Evolutionary conservation across 2,113 vertebrate genomes (phyloP).

Genomic region (Talpa occidentalis): DNA sequence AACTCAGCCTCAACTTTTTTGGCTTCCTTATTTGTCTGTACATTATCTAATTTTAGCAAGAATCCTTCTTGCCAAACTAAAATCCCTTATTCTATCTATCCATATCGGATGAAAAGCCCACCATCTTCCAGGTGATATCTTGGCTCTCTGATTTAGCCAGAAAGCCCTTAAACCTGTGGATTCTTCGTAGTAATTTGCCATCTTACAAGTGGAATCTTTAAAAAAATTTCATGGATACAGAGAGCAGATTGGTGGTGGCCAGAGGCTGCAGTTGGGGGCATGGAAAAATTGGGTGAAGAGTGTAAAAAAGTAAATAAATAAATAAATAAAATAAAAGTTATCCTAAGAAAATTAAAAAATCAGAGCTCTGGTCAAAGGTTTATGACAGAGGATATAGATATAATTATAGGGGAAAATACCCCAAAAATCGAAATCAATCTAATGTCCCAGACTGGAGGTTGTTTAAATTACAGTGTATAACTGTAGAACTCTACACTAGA

Average conservation of each 20-base stretch:
- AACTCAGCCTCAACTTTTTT: no score
- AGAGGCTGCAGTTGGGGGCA: neutral
- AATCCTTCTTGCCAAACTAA: no score
- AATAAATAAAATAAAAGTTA: neutral
- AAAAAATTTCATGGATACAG: neutral
- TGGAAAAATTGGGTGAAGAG: neutral
- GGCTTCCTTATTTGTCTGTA: no score
- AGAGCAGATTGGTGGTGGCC: neutral
- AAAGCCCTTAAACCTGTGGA: no score
- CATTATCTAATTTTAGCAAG: no score
- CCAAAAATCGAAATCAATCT: neutral
- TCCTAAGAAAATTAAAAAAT: constrained; percentile 48
- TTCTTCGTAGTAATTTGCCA: no score
- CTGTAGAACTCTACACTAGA: neutral
- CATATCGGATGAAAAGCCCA: no score
- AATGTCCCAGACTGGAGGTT: constrained; percentile 18
- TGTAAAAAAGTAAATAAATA: neutral
- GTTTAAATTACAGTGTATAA: neutral
- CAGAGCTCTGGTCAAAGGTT: neutral
- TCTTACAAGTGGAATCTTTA: neutral
- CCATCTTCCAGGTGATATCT: no score
- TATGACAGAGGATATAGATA: neutral
- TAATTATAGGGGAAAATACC: neutral
- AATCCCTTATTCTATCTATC: no score
- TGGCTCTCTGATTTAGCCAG: no score